Percentiles rank a stretch among this genome's conserved stretches.
Conservation (phyloP, 2,113 vertebrate genomes). For the Hyaena hyaena region DNA sequence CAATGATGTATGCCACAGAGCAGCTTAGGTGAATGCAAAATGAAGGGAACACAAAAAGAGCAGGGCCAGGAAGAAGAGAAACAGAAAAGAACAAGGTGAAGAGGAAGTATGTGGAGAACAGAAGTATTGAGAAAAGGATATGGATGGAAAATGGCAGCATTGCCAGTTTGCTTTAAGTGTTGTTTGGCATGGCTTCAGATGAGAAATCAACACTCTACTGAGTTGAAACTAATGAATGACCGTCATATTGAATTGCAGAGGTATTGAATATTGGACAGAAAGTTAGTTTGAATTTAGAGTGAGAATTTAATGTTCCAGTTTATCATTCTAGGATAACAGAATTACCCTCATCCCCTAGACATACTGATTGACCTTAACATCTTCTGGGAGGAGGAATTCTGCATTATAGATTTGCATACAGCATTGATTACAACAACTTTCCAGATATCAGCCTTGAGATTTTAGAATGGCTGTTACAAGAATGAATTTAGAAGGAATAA, state of each 20-base stretch:
- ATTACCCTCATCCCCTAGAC: not conserved
- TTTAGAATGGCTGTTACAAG: not conserved
- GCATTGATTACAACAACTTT: not conserved
- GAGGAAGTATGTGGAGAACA: rapidly evolving
- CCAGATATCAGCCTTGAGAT: not conserved
- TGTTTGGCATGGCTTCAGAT: not conserved
- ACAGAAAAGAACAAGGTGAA: rapidly evolving
- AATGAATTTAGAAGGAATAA: not conserved
- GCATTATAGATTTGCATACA: not conserved
- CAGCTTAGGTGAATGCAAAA: not conserved
- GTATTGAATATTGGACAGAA: not conserved
- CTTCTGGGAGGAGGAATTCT: not conserved
- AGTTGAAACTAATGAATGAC: not conserved
- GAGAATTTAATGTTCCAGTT: not conserved
- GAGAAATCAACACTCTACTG: not conserved
- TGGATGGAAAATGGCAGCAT: rapidly evolving
- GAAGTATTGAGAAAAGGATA: not conserved
- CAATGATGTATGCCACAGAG: not conserved
- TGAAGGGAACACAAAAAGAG: too few relatives aligned
- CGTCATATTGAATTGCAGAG: not conserved
- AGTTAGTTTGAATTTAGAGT: not conserved
- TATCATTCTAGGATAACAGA: not conserved
- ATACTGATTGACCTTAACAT: not conserved
- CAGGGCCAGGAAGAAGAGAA: not conserved
- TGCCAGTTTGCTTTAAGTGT: not conserved